Base-by-base conservation (phyloP, 2,888 invertebrate species). In the Tineola bisselliella region DNA sequence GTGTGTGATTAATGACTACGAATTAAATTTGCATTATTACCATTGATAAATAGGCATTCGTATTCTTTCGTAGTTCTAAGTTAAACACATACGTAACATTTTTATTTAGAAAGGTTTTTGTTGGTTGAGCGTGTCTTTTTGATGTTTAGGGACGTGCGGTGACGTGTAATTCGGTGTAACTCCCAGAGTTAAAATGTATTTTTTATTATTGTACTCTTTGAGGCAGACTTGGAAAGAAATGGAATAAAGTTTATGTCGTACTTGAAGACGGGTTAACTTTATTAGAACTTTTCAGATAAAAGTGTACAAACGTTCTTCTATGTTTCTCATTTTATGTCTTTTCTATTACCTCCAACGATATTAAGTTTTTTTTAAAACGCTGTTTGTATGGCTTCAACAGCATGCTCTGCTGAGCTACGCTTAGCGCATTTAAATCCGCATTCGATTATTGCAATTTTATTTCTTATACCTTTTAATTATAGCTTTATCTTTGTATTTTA, bases 221-320 rank as follows among this genome's bases (percentile, higher is more conserved):
- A 48, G 15, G 17, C 10, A 17, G 48, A 48, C 48, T 48, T 48
- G 48, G 8, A 17, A 54, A 54, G 19, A 12, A 18, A 54, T 25
- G 25, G 17, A 54, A 54, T 54, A 54, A 54, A 54, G 17, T 54
- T 54, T 54, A 54, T 54, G 54, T 54, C 54, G 54, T n/a, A 25
- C 54, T 25, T 11, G 19, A 18, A 5, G 54, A 54, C 18, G 54
- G 54, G 25, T 15, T 3, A 4, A 5, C 6, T 48, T 48, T 48
- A 48, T 48, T 48, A 15, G 48, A 48, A 48, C 17, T n/a, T 15
- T 15, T 6, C 15, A 48, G 17, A 17, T 48, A 48, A 13, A 48
- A 17, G 6, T n/a, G 17, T 38, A 38, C 38, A 38, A 38, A 38
- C 10, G n/a, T 25, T 38, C 2, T 38, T 38, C 38, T 10, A 1